A percentile compares a stretch with the other conserved stretches of the same genome.
phyloP scores from a whole-genome alignment of 1,140 invertebrate species.

The Macrobrachium nipponense region DNA sequence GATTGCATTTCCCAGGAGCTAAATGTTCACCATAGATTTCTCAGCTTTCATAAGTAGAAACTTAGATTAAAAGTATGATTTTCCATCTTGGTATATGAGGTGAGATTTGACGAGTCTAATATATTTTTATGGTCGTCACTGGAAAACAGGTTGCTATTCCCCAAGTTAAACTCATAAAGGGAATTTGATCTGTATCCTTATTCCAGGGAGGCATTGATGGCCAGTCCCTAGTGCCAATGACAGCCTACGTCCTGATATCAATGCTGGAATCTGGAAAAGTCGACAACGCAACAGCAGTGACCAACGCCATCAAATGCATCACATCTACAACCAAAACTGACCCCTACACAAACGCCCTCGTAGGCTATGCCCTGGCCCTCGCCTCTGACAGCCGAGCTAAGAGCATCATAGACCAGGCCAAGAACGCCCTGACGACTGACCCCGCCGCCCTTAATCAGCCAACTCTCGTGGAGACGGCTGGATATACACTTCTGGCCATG shows the following conservation, averaged over 20 bases:
- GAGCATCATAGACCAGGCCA: slow-evolving; percentile 71
- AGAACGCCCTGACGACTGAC: neutral
- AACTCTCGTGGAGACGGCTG: slow-evolving; percentile 63
- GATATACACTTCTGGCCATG: neutral
- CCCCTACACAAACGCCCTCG: slow-evolving; percentile 81
- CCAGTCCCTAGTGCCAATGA: neutral
- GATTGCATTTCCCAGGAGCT: no score
- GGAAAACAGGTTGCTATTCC: no score
- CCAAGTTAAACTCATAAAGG: no score
- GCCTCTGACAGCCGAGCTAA: slow-evolving; percentile 78
- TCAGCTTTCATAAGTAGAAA: no score
- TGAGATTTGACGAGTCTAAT: no score
- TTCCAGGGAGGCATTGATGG: neutral
- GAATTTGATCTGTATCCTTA: no score
- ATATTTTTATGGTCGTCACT: no score
- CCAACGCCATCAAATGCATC: neutral
- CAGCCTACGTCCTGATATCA: neutral
- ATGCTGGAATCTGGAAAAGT: neutral
- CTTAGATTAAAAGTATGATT: no score
- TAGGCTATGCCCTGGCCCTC: slow-evolving; percentile 81
- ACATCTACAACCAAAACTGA: slow-evolving; percentile 72
- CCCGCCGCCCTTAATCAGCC: slow-evolving; percentile 66
- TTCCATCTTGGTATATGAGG: no score
- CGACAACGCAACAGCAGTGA: neutral
- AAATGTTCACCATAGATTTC: no score